These are phyloP conservation scores for Edolisoma coerulescens DNA, from an alignment of 2,113 vertebrate species.

Conservation along the genomic window DNA sequence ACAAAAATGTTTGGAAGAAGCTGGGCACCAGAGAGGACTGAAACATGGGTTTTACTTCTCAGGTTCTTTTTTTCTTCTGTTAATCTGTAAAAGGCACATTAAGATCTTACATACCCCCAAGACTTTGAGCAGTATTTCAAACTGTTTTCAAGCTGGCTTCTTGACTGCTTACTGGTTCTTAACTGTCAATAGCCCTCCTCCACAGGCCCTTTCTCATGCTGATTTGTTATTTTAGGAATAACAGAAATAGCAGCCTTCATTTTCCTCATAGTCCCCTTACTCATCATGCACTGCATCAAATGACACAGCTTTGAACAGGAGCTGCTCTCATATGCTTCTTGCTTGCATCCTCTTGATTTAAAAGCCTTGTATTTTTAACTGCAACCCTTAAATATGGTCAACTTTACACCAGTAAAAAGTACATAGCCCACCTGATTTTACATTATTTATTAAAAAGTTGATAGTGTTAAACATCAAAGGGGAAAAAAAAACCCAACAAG, in stretches of 20 bases:
- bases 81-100: background rate
- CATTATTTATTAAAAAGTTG: background rate
- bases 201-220: background rate
- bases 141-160: background rate
- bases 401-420: background rate
- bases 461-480: background rate
- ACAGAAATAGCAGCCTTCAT: background rate
- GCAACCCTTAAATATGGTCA: background rate
- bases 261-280: background rate
- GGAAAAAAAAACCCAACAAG: too few species aligned
- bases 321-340: background rate
- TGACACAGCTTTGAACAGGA: background rate
- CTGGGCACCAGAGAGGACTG: background rate
- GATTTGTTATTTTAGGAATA: background rate
- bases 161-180: background rate
- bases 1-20: background rate
- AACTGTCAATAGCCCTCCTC: background rate
- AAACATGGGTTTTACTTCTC: background rate
- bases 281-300: background rate
- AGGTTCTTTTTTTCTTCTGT: background rate
- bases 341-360: background rate
- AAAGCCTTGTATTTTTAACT: background rate
- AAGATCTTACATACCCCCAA: background rate
- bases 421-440: background rate
- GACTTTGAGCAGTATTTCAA: background rate